Conservation (phyloP, 2,797 vertebrate species). For the Sebastes iracundus region DNA sequence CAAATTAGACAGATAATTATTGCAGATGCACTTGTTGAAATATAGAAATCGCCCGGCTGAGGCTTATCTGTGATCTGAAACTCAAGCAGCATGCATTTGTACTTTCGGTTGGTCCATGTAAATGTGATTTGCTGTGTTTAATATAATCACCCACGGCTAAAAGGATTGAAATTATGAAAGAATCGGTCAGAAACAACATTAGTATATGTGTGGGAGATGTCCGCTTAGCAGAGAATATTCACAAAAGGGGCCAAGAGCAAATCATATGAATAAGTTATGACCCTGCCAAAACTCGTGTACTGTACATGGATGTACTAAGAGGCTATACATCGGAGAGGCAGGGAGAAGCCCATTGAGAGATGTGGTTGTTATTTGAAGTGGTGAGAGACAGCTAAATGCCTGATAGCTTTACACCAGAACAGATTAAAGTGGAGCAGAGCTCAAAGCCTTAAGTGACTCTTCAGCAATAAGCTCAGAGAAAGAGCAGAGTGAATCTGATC, state of each 20-base stretch:
- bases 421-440: conserved; percentile 48
- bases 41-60: conserved; percentile 5
- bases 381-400: conserved; percentile 45
- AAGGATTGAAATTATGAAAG: conserved; percentile 29
- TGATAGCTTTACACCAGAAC: conserved; percentile 42
- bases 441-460: conserved; percentile 37
- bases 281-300: conserved; percentile 3
- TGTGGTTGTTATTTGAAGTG: conserved; percentile 55
- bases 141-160: conserved; percentile 31
- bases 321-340: conserved; percentile 39
- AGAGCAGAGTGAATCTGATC: conserved; percentile 19
- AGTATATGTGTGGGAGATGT: conserved; percentile 28
- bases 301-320: conserved; percentile 44
- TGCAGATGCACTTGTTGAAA: conserved; percentile 30
- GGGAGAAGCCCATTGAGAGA: conserved; percentile 22
- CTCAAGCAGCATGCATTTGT: conserved; percentile 25
- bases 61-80: conserved; percentile 27
- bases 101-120: conserved; percentile 28
- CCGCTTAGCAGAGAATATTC: not conserved
- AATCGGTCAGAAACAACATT: conserved; percentile 25
- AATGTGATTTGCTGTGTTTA: conserved; percentile 46
- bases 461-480: conserved; percentile 38
- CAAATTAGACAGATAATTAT: conserved; percentile 28
- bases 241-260: conserved; percentile 23
- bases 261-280: conserved; percentile 58